These are phyloP conservation scores for Drusus annulatus DNA, from an alignment of 1,140 invertebrate genomes.

Conservation along the genomic window DNA sequence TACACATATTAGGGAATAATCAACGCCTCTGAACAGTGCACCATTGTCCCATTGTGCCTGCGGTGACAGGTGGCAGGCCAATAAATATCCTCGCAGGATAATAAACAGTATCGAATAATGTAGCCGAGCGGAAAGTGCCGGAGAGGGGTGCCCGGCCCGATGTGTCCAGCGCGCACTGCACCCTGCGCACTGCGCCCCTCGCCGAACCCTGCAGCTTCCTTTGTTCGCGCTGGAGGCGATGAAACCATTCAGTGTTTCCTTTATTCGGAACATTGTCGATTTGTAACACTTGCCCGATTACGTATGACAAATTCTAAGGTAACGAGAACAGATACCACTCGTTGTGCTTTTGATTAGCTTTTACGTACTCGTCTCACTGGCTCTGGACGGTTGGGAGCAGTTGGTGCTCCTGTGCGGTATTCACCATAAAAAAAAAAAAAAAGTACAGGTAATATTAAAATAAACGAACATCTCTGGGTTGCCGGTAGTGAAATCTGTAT, in stretches of 20 bases:
- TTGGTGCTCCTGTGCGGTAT: too few relatives aligned
- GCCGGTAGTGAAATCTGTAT: too few relatives aligned
- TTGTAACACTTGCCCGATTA: not conserved
- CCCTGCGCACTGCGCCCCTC: too few relatives aligned
- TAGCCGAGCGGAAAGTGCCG: not conserved
- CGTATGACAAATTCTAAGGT: too few relatives aligned
- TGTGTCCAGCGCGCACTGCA: too few relatives aligned
- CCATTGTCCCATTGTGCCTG: not conserved
- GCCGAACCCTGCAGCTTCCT: not conserved
- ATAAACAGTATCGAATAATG: slow-evolving; percentile 20
- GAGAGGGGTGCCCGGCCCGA: not conserved
- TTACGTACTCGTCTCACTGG: too few relatives aligned
- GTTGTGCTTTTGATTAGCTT: too few relatives aligned
- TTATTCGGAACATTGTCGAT: not conserved
- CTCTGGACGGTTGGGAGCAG: too few relatives aligned
- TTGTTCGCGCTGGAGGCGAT: not conserved
- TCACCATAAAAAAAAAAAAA: too few relatives aligned
- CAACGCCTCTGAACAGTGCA: not conserved
- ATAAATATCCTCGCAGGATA: not conserved
- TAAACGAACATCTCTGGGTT: too few relatives aligned
- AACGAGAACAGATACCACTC: too few relatives aligned
- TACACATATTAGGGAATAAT: not conserved
- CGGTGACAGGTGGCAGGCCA: slow-evolving; percentile 21
- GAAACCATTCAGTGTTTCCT: not conserved
- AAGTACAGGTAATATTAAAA: too few relatives aligned